Conservation (phyloP, 1,140 invertebrate genomes). For the Atta colombica region DNA sequence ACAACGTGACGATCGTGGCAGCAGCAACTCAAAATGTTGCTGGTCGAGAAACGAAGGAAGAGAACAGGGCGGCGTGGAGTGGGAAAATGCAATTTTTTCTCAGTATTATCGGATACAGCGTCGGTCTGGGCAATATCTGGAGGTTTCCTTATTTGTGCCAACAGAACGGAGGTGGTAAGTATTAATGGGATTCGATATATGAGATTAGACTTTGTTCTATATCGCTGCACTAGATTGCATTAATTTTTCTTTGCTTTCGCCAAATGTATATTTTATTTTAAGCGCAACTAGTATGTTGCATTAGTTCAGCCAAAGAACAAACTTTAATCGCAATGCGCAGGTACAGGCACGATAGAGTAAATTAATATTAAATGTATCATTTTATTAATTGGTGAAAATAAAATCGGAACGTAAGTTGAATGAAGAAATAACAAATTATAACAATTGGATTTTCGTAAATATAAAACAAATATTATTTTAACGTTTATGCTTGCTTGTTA, state of each 20-base stretch:
- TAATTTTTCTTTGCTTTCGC: too few species aligned
- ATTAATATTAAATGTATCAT: too few species aligned
- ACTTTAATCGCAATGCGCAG: not conserved
- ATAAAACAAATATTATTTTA: not conserved
- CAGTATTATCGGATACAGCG: conserved; percentile 96
- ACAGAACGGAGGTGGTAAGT: conserved; percentile 97
- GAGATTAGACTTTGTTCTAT: too few species aligned
- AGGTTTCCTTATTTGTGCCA: conserved; percentile 98
- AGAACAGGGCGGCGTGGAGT: conserved; percentile 92
- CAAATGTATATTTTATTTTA: too few species aligned
- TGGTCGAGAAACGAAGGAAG: conserved; percentile 84
- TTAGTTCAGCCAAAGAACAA: too few species aligned
- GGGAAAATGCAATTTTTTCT: conserved; percentile 96
- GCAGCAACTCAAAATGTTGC: conserved; percentile 85
- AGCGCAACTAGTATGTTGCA: too few species aligned
- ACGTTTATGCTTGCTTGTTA: not conserved
- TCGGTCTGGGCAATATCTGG: conserved; percentile 97
- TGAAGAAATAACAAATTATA: too few species aligned
- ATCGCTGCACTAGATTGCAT: too few species aligned
- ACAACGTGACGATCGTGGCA: conserved; percentile 82
- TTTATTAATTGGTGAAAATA: too few species aligned
- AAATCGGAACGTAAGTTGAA: too few species aligned
- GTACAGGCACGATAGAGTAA: not conserved
- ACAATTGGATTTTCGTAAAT: not conserved
- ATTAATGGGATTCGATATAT: not conserved